Evolutionary conservation across 64 coral and sea anemone genomes (phyloP), one percentile per base, ranked within the genome.

Genomic region (Trachythela sp.): DNA sequence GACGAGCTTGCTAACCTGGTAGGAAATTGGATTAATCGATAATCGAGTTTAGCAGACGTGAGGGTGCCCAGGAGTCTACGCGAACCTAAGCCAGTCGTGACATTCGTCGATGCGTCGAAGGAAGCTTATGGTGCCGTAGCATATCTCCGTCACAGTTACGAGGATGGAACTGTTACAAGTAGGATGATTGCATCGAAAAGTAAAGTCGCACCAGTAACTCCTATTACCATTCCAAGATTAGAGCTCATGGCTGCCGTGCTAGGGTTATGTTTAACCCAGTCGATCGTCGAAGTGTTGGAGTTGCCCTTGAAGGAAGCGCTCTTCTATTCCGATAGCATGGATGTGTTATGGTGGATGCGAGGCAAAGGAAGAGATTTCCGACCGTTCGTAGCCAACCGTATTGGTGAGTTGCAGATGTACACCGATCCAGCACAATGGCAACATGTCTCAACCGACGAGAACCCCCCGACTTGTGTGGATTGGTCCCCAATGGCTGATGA

Each of bases 161-260:
- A 88, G 40, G 86, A 88, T 40, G 67, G 42, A 84, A 41, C 80
- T 0, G 45, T 75, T 2, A 59, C 48, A 13, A 42, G 51, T 48
- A 1, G 48, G 17, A 77, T 90, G 22, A 30, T 94, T 33, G 86
- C 56, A 36, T 48, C 86, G 10, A 89, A 94, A 64, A 86, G 89
- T 13, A 83, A 70, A 68, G 59, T 91, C n/a, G 36, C 89, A 31
- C 85, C 93, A 48, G 33, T 94, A 17, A 87, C 84, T 18, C 48
- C 86, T n/a, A 36, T 91, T 14, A 94, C 71, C 41, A 85, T 94
- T 37, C 93, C 86, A 2, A 26, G 86, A 45, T 50, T 94, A 20
- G 93, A 94, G 29, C 85, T 94, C 35, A 94, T 91, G 93, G 92
- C 89, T 22, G 83, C 88, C 29, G 38, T 77, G 4, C 36, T 93